phyloP scores from a whole-genome alignment of 2,113 vertebrate genomes.

The Rhynchopsitta pachyrhyncha region DNA sequence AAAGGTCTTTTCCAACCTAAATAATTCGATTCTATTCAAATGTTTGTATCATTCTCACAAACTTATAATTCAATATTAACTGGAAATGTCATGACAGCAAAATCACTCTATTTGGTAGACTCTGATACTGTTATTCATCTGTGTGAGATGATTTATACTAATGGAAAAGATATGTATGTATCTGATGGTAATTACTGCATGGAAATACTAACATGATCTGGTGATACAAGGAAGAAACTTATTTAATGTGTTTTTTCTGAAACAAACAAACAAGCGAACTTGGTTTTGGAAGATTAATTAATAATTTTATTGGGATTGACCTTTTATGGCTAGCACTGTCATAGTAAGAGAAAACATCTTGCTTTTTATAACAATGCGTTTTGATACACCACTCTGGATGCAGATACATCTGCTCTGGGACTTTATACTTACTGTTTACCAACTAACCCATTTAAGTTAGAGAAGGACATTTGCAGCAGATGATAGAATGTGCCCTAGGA shows the following conservation, averaged over 20 bases:
- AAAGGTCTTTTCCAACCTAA: neutral
- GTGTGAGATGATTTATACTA: neutral
- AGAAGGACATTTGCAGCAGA: neutral
- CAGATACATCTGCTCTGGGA: neutral
- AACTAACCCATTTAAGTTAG: neutral
- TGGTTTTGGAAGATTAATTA: neutral
- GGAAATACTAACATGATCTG: neutral
- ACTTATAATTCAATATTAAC: neutral
- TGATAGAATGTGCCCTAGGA: neutral
- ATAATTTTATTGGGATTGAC: accelerated
- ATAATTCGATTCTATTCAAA: neutral
- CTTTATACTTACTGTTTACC: neutral
- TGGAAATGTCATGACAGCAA: neutral
- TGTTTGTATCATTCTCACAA: neutral
- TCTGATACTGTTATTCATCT: neutral
- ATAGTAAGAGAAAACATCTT: neutral
- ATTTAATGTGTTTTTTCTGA: neutral
- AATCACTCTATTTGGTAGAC: neutral
- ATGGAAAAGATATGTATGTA: neutral
- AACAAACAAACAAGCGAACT: neutral
- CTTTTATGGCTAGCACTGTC: neutral
- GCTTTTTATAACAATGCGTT: neutral
- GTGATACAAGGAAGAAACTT: neutral
- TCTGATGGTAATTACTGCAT: neutral
- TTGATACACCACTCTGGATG: neutral